Percentiles rank a stretch among this genome's conserved stretches.
These are phyloP conservation scores for Aepyceros melampus DNA, from an alignment of 2,113 vertebrate genomes.

Conservation along the genomic window DNA sequence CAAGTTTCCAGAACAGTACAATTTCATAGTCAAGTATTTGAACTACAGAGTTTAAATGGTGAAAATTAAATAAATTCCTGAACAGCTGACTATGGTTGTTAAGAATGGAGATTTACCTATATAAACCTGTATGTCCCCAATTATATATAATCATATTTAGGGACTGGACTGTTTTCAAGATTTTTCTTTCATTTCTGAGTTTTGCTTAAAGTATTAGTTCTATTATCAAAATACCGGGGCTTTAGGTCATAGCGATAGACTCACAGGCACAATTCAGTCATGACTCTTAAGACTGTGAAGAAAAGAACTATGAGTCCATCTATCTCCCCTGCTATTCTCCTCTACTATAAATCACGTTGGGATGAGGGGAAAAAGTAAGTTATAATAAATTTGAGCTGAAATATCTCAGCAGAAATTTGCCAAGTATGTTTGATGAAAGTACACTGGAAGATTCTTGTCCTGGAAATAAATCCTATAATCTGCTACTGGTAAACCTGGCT, in stretches of 20 bases:
- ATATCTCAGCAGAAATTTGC: not conserved
- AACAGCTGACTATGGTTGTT: not conserved
- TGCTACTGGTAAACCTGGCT: not conserved
- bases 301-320: not conserved
- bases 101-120: not conserved
- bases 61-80: constrained; percentile 32
- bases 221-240: not conserved
- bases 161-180: not conserved
- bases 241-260: not conserved
- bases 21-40: constrained; percentile 36
- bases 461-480: not conserved
- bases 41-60: not conserved
- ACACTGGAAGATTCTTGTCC: not conserved
- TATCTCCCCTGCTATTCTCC: not conserved
- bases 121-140: not conserved
- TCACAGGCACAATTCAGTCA: not conserved
- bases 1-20: constrained; percentile 10
- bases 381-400: not conserved
- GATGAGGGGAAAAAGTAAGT: not conserved
- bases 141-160: not conserved
- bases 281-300: not conserved
- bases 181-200: not conserved
- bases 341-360: not conserved
- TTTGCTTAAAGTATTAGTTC: not conserved
- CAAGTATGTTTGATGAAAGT: not conserved